These are phyloP conservation scores for Orussus abietinus DNA, from an alignment of 1,140 invertebrate species.

Conservation along the genomic window DNA sequence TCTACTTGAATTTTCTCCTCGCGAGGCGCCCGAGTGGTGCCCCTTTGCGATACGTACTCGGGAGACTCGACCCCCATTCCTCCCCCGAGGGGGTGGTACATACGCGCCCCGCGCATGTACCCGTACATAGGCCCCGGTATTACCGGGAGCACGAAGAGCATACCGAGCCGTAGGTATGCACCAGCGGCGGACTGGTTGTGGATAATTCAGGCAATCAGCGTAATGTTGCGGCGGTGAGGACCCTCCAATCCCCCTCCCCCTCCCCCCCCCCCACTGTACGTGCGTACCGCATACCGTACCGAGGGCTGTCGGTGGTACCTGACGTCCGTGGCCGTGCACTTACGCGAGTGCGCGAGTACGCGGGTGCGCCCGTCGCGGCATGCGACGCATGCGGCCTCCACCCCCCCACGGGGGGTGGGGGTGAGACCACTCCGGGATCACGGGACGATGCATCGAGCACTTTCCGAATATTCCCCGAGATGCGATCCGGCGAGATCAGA, in stretches of 20 bases:
- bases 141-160: conserved; percentile 7
- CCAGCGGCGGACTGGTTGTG: conserved; percentile 39
- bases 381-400: conserved; percentile 16
- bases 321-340: not conserved
- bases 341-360: no score
- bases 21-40: no score
- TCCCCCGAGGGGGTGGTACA: no score
- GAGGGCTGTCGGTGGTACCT: conserved; percentile 16
- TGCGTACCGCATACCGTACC: conserved; percentile 15
- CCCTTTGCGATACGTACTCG: no score
- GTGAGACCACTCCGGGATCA: conserved; percentile 25
- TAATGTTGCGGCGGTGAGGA: conserved; percentile 51
- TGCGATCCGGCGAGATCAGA: no score
- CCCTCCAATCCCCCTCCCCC: conserved; percentile 37
- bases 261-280: conserved; percentile 22
- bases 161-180: conserved; percentile 18
- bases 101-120: no score
- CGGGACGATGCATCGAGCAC: conserved; percentile 26
- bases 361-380: no score
- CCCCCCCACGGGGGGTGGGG: conserved; percentile 21
- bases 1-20: no score
- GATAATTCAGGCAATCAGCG: conserved; percentile 55
- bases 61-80: no score
- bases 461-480: conserved; percentile 34
- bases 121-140: conserved; percentile 14